phyloP scores from a whole-genome alignment of 1,140 invertebrate species.

The Aphelenchoides avenae region DNA sequence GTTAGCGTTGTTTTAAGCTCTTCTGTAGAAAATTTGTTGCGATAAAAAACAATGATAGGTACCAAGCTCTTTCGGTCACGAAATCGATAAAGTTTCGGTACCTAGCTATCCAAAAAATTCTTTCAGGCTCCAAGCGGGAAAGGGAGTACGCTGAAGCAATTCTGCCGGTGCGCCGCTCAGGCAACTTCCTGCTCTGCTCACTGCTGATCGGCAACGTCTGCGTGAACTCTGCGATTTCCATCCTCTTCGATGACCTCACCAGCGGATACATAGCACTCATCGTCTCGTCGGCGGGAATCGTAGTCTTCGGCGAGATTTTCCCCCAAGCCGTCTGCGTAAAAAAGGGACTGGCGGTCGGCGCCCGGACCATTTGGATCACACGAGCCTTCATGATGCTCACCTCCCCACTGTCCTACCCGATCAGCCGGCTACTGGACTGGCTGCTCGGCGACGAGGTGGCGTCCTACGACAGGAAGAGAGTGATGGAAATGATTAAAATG shows the following conservation, averaged over 20 bases:
- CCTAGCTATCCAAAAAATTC: too few relatives aligned
- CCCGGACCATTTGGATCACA: conserved; percentile 83
- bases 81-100: too few relatives aligned
- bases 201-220: conserved; percentile 95
- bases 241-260: conserved; percentile 86
- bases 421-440: conserved; percentile 83
- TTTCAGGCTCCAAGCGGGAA: conserved; percentile 58
- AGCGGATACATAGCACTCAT: conserved; percentile 69
- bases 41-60: too few relatives aligned
- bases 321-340: too few relatives aligned
- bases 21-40: too few relatives aligned
- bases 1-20: too few relatives aligned
- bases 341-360: too few relatives aligned
- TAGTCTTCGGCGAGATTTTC: conserved; percentile 64
- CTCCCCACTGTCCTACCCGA: conserved; percentile 85
- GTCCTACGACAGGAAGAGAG: conserved; percentile 88
- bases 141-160: conserved; percentile 70
- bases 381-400: conserved; percentile 89
- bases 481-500: conserved; percentile 90
- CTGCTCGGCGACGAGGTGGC: conserved; percentile 87
- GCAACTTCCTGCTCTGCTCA: conserved; percentile 89
- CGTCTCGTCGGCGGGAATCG: conserved; percentile 62
- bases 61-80: too few relatives aligned
- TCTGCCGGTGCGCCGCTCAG: conserved; percentile 80
- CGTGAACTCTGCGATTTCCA: conserved; percentile 93